phyloP scores from a whole-genome alignment of 2,113 vertebrate species.

The Globicephala melas region DNA sequence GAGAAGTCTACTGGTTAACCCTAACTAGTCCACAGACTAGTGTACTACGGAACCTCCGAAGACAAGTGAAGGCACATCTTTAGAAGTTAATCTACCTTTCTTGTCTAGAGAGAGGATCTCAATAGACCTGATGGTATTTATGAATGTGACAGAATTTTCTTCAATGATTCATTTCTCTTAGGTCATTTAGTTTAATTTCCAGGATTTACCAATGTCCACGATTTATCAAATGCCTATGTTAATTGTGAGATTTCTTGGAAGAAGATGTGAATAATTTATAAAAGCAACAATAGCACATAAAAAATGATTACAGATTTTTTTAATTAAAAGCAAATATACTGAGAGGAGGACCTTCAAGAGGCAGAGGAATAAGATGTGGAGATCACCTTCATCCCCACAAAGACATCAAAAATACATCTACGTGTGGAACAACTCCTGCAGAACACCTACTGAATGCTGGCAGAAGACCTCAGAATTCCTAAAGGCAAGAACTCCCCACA shows the following conservation, averaged over 20 bases:
- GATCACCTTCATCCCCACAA: no score
- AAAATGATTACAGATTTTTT: not conserved
- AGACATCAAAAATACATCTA: no score
- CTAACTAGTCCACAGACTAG: not conserved
- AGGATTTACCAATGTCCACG: not conserved
- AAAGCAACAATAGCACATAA: not conserved
- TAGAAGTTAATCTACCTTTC: not conserved
- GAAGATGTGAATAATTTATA: not conserved
- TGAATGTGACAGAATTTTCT: not conserved
- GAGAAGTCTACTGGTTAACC: not conserved
- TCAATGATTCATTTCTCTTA: not conserved
- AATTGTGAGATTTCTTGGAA: not conserved
- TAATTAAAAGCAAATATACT: not conserved
- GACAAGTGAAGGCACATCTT: not conserved
- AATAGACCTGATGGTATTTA: not conserved
- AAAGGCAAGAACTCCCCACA: no score
- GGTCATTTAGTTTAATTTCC: not conserved
- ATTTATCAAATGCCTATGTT: not conserved
- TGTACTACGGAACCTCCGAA: rapidly evolving
- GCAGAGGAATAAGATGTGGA: no score
- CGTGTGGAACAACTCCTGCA: no score
- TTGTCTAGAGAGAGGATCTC: not conserved
- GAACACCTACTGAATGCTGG: no score
- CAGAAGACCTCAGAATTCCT: no score
- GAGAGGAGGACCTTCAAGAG: no score